A percentile compares a stretch with the other conserved stretches of the same genome.
phyloP scores from a whole-genome alignment of 2,113 vertebrate species.

The Ophiodon elongatus region DNA sequence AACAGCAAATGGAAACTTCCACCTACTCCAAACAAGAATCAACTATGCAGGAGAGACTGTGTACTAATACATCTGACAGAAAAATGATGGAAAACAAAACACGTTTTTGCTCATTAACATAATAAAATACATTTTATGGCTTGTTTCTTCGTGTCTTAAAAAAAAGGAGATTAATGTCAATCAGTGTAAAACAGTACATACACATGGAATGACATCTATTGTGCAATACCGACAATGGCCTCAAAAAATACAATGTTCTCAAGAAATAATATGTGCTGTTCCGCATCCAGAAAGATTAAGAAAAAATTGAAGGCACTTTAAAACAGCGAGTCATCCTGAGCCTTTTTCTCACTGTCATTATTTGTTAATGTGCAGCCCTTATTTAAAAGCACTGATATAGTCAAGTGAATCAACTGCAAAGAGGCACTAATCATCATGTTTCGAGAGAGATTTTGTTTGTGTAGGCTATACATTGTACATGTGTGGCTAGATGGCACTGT shows the following conservation, averaged over 20 bases:
- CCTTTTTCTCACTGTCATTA: constrained; percentile 11
- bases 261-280: constrained; percentile 23
- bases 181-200: constrained; percentile 56
- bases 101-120: constrained; percentile 6
- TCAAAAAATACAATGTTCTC: constrained; percentile 28
- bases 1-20: constrained; percentile 17
- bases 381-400: constrained; percentile 38
- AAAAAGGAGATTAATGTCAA: constrained; percentile 16
- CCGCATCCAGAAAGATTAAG: constrained; percentile 29
- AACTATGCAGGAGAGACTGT: constrained; percentile 6
- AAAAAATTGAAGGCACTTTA: constrained; percentile 74
- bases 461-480: constrained; percentile 40
- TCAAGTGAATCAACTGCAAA: constrained; percentile 42
- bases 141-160: constrained; percentile 45
- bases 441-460: constrained; percentile 22
- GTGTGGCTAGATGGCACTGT: constrained; percentile 68
- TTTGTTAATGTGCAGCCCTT: constrained; percentile 67
- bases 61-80: background rate
- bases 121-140: constrained; percentile 65
- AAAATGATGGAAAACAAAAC: background rate
- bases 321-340: constrained; percentile 34
- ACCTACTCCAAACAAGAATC: background rate
- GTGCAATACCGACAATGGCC: constrained; percentile 58
- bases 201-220: constrained; percentile 69
- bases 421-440: constrained; percentile 69